A percentile compares a stretch with the other conserved stretches of the same genome.
These are phyloP conservation scores for Netelia fuscicornis DNA, from an alignment of 2,888 invertebrate species.

Conservation along the genomic window DNA sequence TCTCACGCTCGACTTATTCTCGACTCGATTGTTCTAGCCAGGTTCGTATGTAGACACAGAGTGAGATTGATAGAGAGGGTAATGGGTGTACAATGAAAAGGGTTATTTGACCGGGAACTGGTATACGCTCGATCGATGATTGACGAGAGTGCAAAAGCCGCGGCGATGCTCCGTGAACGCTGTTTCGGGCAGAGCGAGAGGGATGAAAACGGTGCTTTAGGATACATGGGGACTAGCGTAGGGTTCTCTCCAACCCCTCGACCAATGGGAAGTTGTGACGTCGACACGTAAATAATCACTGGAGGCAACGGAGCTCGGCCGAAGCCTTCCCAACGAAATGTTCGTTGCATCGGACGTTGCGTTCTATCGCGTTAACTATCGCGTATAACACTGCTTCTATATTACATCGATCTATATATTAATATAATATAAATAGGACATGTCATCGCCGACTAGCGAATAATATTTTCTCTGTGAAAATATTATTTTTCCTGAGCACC, in stretches of 20 bases:
- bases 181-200: constrained; percentile 3
- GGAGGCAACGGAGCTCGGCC: constrained; percentile 17
- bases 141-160: constrained; percentile 53
- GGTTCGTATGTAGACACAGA: constrained; percentile 6
- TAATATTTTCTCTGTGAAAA: too few relatives aligned
- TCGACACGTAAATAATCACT: constrained; percentile 77
- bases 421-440: not conserved
- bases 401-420: not conserved
- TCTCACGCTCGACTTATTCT: constrained; percentile 58
- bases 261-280: constrained; percentile 65
- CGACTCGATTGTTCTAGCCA: not conserved
- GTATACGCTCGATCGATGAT: constrained; percentile 52
- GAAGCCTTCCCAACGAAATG: not conserved
- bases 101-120: constrained; percentile 60
- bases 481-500: too few relatives aligned
- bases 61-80: constrained; percentile 53
- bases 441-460: too few relatives aligned
- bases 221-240: constrained; percentile 3
- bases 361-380: constrained; percentile 69
- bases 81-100: constrained; percentile 63
- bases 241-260: constrained; percentile 1
- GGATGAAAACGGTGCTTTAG: constrained; percentile 43
- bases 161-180: constrained; percentile 5
- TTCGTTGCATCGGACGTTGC: constrained; percentile 15
- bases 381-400: constrained; percentile 58